phyloP scores from a whole-genome alignment of 1,140 invertebrate genomes.

The Chelonus insularis region DNA sequence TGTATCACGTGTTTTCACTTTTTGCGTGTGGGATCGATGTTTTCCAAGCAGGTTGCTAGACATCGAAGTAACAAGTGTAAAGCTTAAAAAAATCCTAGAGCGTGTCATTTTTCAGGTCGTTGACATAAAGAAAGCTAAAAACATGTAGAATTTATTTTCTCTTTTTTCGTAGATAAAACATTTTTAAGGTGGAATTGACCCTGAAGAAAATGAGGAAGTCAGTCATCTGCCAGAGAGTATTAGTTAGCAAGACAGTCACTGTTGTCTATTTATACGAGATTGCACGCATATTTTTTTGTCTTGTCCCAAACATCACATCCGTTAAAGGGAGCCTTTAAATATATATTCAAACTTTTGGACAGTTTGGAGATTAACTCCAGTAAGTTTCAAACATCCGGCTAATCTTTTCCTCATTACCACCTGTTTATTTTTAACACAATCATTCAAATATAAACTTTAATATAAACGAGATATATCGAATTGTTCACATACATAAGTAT shows the following conservation, averaged over 20 bases:
- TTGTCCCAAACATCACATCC: constrained; percentile 51
- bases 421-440: constrained; percentile 2
- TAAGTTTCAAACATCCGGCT: constrained; percentile 24
- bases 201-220: not conserved
- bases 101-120: constrained; percentile 17
- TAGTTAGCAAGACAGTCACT: constrained; percentile 40
- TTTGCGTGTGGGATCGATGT: constrained; percentile 6
- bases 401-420: too few species aligned
- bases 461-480: constrained; percentile 13
- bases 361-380: not conserved
- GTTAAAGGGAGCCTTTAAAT: constrained; percentile 35
- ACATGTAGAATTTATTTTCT: not conserved
- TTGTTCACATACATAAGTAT: constrained; percentile 8
- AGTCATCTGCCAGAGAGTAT: not conserved
- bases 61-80: not conserved
- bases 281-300: constrained; percentile 29
- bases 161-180: not conserved
- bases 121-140: constrained; percentile 2
- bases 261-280: constrained; percentile 43
- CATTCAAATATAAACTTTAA: not conserved
- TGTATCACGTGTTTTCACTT: constrained; percentile 17
- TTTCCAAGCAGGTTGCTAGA: constrained; percentile 20
- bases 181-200: not conserved
- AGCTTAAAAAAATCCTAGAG: not conserved
- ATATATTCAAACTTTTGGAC: not conserved